Evolutionary conservation across 2,113 vertebrate species (phyloP).

Genomic region (Cathartes aura): DNA sequence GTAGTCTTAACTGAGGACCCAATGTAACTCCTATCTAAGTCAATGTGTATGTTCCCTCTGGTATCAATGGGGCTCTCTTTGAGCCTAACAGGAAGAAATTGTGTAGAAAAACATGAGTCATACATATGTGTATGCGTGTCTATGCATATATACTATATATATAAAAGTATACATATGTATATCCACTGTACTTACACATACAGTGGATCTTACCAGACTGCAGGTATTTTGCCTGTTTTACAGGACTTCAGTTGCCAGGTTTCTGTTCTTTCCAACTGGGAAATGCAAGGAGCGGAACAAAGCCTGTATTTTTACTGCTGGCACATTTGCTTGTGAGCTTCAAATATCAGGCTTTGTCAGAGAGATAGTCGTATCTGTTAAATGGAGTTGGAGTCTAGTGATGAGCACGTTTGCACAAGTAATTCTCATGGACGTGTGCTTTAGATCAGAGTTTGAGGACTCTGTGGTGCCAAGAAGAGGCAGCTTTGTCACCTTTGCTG

Average conservation of each 20-base stretch:
- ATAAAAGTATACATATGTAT: neutral
- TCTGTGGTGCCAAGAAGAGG: neutral
- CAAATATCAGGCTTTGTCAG: neutral
- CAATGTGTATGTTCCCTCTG: neutral
- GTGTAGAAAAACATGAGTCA: neutral
- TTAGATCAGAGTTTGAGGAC: neutral
- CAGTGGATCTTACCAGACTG: neutral
- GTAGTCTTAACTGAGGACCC: neutral
- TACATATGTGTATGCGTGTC: neutral
- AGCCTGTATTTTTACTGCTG: neutral
- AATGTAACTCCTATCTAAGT: neutral
- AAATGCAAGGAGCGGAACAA: neutral
- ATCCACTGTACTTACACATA: neutral
- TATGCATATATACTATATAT: neutral
- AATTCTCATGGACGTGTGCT: rapidly evolving
- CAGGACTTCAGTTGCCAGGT: neutral
- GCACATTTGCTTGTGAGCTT: neutral
- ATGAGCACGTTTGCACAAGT: neutral
- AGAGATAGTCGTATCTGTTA: neutral
- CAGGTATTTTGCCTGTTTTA: neutral
- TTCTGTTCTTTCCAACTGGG: neutral
- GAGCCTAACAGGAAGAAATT: neutral
- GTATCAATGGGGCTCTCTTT: neutral
- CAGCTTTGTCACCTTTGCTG: neutral
- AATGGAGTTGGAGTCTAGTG: neutral